These are phyloP conservation scores for Synodontis membranacea DNA, from an alignment of 2,113 vertebrate genomes.

Conservation along the genomic window DNA sequence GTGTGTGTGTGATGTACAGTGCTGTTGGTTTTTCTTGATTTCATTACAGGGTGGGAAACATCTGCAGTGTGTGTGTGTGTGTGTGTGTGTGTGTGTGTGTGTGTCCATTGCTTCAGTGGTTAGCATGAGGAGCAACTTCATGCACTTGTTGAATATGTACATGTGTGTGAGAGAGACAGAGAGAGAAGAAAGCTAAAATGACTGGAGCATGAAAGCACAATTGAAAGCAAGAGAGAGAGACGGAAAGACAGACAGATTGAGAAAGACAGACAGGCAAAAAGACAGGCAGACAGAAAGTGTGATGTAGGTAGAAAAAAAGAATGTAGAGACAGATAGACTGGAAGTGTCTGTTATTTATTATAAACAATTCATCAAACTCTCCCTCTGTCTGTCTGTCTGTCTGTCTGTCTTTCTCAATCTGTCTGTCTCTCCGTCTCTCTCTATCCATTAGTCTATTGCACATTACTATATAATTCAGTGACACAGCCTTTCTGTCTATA, in stretches of 20 bases:
- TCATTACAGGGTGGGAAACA: conserved; percentile 5
- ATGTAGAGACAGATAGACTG: neutral
- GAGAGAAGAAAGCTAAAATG: conserved; percentile 51
- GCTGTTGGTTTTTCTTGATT: conserved; percentile 20
- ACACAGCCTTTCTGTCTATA: neutral
- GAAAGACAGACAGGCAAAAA: neutral
- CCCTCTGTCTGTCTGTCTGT: neutral
- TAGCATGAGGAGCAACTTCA: conserved; percentile 6
- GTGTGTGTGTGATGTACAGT: conserved; percentile 24
- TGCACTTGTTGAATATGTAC: conserved; percentile 38
- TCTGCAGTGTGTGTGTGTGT: conserved; percentile 34
- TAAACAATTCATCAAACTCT: neutral
- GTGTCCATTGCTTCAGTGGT: neutral
- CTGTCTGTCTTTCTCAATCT: neutral
- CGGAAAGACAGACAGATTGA: neutral
- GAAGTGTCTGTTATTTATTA: neutral
- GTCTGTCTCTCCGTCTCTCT: neutral
- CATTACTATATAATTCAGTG: conserved; percentile 6
- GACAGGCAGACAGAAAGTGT: conserved; percentile 20
- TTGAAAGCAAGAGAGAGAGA: neutral
- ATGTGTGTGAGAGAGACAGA: conserved; percentile 45
- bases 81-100: neutral
- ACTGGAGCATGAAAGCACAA: neutral
- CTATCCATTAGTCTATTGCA: conserved; percentile 41
- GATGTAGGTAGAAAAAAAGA: neutral